Evolutionary conservation across 2,888 invertebrate species (phyloP), one percentile per base, ranked within the genome.

Genomic region (Lepas anatifera): DNA sequence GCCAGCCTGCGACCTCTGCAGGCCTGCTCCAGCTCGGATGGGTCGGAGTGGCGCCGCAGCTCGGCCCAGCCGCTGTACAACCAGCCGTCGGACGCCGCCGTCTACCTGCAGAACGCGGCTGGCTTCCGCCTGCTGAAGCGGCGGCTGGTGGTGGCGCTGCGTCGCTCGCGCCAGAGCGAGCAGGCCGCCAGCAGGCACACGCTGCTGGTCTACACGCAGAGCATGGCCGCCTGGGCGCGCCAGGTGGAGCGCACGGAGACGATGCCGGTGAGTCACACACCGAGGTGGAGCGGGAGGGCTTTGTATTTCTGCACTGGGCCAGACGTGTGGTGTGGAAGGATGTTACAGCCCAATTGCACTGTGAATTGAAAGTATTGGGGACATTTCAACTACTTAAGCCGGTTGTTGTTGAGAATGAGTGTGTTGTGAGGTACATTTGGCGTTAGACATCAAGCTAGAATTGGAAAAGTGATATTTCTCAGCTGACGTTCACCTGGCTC

Each of bases 41-140:
- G 18, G 25, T 18, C 18, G 18, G 32, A 18, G 6, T n/a, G 64
- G 64, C 37, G n/a, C 16, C 64, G 32, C 22, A 22, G 22, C 39
- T 29, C 37, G 32, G 52, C 18, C 37, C 86, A 92, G 85, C 97
- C 97, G 68, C 83, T 96, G 69, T 98, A 97, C 84, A 95, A 96
- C 83, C 97, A 98, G 82, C 97, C 97, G 2, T 89, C 91, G 72
- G 97, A 98, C 81, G 89, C 92, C 3, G 85, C 87, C 69, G 84
- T 89, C 3, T 92, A 94, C 80, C 90, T 91, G 79, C 90, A 92
- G 77, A 90, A 95, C 80, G 89, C 89, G 75, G 84, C 88, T 74
- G 88, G 81, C 81, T 84, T 79, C 75, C 83, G 92, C 69, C 85
- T 88, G 74, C 87, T 97, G 78, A 87, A 90, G 77, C 86, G 85